Conservation (phyloP, 2,888 invertebrate genomes). For the Leucophenga maculata region DNA sequence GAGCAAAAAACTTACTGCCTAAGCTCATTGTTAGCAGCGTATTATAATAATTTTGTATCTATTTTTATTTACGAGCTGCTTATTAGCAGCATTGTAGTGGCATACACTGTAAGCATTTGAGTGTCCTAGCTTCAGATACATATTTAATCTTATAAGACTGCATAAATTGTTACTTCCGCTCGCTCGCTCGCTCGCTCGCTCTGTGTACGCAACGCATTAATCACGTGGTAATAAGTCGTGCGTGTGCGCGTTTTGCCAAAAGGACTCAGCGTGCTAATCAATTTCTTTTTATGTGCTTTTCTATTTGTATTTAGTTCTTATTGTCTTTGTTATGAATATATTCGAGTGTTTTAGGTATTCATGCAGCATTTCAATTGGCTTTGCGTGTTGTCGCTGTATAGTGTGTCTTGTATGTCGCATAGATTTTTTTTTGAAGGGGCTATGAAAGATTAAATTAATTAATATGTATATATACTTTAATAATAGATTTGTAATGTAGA, state of each 20-base stretch:
- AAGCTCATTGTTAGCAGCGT: neutral
- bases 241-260: neutral
- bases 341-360: too few relatives aligned
- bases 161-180: too few relatives aligned
- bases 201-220: neutral
- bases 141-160: too few relatives aligned
- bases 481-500: too few relatives aligned
- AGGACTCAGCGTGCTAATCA: slow-evolving; percentile 1
- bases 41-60: neutral
- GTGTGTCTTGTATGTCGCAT: too few relatives aligned
- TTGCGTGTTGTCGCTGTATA: too few relatives aligned
- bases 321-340: neutral
- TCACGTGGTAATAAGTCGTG: neutral
- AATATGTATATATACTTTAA: neutral
- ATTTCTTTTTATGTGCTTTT: neutral
- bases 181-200: too few relatives aligned
- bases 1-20: neutral
- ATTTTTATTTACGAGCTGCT: neutral
- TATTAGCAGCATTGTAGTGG: neutral
- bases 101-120: too few relatives aligned
- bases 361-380: slow-evolving; percentile 5
- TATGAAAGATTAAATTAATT: neutral
- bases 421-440: too few relatives aligned
- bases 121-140: too few relatives aligned
- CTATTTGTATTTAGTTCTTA: neutral